These are phyloP conservation scores for Panulirus ornatus DNA, from an alignment of 1,140 invertebrate species.

Conservation along the genomic window DNA sequence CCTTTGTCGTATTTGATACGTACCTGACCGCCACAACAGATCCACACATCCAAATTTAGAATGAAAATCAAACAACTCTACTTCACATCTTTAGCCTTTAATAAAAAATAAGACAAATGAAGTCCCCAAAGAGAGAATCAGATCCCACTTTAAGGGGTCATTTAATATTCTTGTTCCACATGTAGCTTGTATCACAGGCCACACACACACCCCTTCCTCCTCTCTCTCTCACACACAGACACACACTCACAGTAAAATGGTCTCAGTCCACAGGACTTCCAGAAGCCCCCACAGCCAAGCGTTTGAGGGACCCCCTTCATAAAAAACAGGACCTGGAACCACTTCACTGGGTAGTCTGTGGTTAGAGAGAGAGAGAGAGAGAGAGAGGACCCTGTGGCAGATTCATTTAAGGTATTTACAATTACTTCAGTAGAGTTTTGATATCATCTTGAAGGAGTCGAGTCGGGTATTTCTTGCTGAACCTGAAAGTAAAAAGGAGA, in stretches of 20 bases:
- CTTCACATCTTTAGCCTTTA: too few species aligned
- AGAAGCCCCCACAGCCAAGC: background rate
- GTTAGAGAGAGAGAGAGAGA: background rate
- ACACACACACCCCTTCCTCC: background rate
- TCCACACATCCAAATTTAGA: too few species aligned
- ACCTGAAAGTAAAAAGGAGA: constrained; percentile 16
- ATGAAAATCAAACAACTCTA: too few species aligned
- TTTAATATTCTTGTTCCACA: too few species aligned
- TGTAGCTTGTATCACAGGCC: too few species aligned
- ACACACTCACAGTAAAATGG: background rate
- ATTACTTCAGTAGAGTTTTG: constrained; percentile 13
- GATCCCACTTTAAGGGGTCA: too few species aligned
- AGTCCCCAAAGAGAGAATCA: too few species aligned
- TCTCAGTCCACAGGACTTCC: background rate
- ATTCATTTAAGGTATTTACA: background rate
- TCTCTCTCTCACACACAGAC: background rate
- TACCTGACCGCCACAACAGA: too few species aligned
- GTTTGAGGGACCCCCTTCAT: constrained; percentile 16
- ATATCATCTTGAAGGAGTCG: constrained; percentile 15
- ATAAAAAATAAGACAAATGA: too few species aligned
- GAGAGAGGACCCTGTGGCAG: background rate
- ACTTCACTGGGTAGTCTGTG: background rate
- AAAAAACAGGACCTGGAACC: background rate
- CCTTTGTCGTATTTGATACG: too few species aligned
- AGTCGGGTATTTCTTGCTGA: constrained; percentile 48